phyloP scores from a whole-genome alignment of 2,797 vertebrate genomes.

The Lepilemur ruficaudatus region DNA sequence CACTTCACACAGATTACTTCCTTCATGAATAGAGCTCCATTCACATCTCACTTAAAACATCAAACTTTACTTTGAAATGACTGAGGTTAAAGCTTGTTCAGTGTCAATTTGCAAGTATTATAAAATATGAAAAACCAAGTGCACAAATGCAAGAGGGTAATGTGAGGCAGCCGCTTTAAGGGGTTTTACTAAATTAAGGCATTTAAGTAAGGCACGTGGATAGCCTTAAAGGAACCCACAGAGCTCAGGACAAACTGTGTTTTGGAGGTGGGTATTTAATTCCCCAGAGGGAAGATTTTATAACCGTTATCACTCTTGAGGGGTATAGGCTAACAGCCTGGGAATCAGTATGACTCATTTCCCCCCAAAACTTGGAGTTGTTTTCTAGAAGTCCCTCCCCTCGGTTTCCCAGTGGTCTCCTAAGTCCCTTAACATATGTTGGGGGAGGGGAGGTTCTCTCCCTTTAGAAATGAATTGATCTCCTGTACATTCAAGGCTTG shows the following conservation, averaged over 20 bases:
- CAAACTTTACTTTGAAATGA: constrained; percentile 73
- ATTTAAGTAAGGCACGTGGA: not conserved
- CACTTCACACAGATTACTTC: constrained; percentile 77
- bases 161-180: constrained; percentile 27
- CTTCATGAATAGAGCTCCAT: constrained; percentile 70
- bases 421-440: constrained; percentile 52
- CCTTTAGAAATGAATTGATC: not conserved
- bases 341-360: constrained; percentile 51
- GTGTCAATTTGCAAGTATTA: constrained; percentile 74
- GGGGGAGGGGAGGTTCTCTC: not conserved
- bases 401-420: not conserved
- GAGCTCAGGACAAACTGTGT: not conserved
- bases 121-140: constrained; percentile 54
- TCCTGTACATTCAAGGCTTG: not conserved
- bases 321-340: constrained; percentile 4
- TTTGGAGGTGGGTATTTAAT: constrained; percentile 18
- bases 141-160: constrained; percentile 25
- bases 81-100: constrained; percentile 71
- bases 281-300: constrained; percentile 13
- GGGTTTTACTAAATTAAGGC: constrained; percentile 21
- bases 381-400: constrained; percentile 27
- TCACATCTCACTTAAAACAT: constrained; percentile 75
- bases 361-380: not conserved
- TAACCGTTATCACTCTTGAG: constrained; percentile 9
- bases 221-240: not conserved